phyloP scores from a whole-genome alignment of 2,113 vertebrate species.

The Mus pahari region DNA sequence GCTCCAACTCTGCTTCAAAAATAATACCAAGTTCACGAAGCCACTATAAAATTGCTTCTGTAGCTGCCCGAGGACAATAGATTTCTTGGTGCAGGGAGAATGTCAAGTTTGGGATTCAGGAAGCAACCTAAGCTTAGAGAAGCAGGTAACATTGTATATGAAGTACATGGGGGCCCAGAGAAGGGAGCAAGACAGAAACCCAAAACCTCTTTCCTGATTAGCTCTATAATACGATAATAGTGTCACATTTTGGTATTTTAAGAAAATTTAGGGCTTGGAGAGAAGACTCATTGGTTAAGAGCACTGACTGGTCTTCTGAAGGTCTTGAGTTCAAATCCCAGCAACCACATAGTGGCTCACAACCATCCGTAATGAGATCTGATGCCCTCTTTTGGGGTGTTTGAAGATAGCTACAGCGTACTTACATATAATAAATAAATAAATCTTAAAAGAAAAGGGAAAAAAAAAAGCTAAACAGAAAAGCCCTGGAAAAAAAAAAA shows the following conservation, averaged over 20 bases:
- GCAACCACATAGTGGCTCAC: too few species aligned
- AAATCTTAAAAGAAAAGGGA: too few species aligned
- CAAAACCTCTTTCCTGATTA: background rate
- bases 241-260: constrained; percentile 4
- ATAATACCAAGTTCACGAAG: background rate
- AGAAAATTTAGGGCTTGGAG: background rate
- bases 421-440: too few species aligned
- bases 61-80: background rate
- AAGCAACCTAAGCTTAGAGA: background rate
- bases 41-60: background rate
- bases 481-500: too few species aligned
- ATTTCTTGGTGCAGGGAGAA: background rate
- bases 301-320: too few species aligned
- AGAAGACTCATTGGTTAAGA: too few species aligned
- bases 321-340: too few species aligned
- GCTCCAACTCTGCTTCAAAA: background rate
- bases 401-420: too few species aligned
- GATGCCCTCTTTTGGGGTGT: too few species aligned
- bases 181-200: background rate
- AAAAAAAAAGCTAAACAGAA: too few species aligned
- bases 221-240: background rate
- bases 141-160: background rate
- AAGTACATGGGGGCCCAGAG: background rate
- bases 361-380: too few species aligned
- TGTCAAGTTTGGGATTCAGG: background rate